These are phyloP conservation scores for Scleropages formosus DNA, from an alignment of 2,797 vertebrate genomes.

Conservation along the genomic window DNA sequence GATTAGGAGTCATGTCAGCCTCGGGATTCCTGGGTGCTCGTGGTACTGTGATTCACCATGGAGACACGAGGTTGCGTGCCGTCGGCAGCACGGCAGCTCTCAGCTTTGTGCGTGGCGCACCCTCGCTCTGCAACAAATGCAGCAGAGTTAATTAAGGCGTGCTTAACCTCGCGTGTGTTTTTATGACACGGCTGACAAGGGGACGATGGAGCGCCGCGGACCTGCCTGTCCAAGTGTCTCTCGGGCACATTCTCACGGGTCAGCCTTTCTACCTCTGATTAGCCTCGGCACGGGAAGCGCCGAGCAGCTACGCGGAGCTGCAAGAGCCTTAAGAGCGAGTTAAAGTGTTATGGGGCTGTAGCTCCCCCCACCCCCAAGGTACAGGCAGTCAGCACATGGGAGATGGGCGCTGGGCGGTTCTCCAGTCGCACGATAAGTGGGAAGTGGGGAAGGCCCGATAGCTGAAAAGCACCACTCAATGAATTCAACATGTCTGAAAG, in stretches of 20 bases:
- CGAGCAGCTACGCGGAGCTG: slow-evolving; percentile 36
- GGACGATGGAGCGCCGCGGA: slow-evolving; percentile 36
- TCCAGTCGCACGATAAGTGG: slow-evolving; percentile 62
- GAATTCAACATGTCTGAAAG: slow-evolving; percentile 58
- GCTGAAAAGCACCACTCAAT: slow-evolving; percentile 61
- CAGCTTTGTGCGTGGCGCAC: background rate
- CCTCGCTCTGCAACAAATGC: slow-evolving; percentile 12
- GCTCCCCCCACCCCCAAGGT: slow-evolving; percentile 32
- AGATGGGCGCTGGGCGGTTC: slow-evolving; percentile 55
- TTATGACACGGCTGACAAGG: slow-evolving; percentile 41
- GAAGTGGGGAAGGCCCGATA: slow-evolving; percentile 64
- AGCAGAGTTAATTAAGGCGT: slow-evolving; percentile 40
- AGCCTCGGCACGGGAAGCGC: slow-evolving; percentile 30
- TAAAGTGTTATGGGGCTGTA: slow-evolving; percentile 29
- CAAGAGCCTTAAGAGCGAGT: slow-evolving; percentile 40
- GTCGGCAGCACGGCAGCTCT: background rate
- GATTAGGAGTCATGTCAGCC: background rate
- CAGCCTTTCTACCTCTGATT: slow-evolving; percentile 40
- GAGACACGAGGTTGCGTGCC: background rate
- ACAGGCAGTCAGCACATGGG: slow-evolving; percentile 41
- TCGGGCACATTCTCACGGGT: slow-evolving; percentile 35
- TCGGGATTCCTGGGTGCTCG: background rate
- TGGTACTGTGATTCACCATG: background rate
- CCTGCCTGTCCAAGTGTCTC: slow-evolving; percentile 39
- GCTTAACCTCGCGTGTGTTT: slow-evolving; percentile 43